phyloP scores from a whole-genome alignment of 2,797 vertebrate species.

The Steatocranus sp. region DNA sequence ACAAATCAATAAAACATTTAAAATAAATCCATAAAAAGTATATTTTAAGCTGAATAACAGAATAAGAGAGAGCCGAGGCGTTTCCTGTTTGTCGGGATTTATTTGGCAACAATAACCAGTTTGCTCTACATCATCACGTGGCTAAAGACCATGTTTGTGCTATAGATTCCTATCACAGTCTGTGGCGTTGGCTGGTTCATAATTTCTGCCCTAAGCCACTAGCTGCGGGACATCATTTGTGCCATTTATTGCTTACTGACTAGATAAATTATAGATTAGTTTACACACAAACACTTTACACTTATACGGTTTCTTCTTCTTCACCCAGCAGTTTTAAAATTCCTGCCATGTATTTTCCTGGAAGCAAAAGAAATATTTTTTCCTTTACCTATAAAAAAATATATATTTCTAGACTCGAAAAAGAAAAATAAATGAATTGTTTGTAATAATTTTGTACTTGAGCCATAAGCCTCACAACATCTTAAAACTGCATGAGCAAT shows the following conservation, averaged over 20 bases:
- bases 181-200: not conserved
- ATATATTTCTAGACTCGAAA: not conserved
- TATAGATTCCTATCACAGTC: not conserved
- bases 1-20: not conserved
- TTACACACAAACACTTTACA: not conserved
- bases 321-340: not conserved
- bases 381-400: not conserved
- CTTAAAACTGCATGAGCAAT: slow-evolving; percentile 31
- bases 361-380: not conserved
- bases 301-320: not conserved
- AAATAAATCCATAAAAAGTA: not conserved
- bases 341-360: not conserved
- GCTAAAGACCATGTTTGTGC: not conserved
- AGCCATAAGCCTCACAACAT: slow-evolving; percentile 21
- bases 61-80: not conserved
- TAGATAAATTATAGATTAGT: not conserved
- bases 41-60: not conserved
- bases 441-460: slow-evolving; percentile 25
- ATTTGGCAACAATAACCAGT: slow-evolving; percentile 23
- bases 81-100: slow-evolving; percentile 1
- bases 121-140: slow-evolving; percentile 11
- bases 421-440: not conserved
- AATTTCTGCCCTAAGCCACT: not conserved
- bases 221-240: not conserved
- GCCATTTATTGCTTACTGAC: not conserved